Evolutionary conservation across 1,140 invertebrate genomes (phyloP), one percentile per base, ranked within the genome.

Genomic region (Tachypleus tridentatus): DNA sequence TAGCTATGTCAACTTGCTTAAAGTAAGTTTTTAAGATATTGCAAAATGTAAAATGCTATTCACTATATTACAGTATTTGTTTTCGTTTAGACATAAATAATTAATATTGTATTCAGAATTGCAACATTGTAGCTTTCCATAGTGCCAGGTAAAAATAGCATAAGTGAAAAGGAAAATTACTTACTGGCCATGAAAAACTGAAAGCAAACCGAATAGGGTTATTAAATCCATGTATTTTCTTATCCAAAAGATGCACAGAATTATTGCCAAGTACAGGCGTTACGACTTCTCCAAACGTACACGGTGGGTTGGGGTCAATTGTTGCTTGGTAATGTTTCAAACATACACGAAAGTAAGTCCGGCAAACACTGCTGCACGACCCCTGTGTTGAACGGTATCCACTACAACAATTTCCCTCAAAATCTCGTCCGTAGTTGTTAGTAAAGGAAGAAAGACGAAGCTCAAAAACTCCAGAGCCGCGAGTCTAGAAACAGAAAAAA

Each of bases 281-380:
- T 57, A 87, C 84, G 67, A 89, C 85, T 80, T 93, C 89, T 72
- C 93, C 92, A 79, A 93, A 96, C 11, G 91, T 95, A 78, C 93
- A 97, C 62, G 85, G 85, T 69, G 89, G 87, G 70, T 84, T 87
- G 57, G 87, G 87, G 80, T 93, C 90, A 75, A 96, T 91, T 75
- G 86, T 87, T 57, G 85, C 87, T 82, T 96, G 92, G 79, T 94
- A 96, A 75, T 96, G 88, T 79, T 94, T 96, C 70, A 97, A 82
- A 79, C 93, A 97, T 70, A 95, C 87, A 67, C 91, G 83, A 81
- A 96, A 93, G 77, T 88, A 85, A 73, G 91, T 92, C 74, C 86
- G 83, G 78, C 91, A 95, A 79, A 81, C n/a, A 70, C 71, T 70
- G 80, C 80, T 74, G 80, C 80, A 76, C 81, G 78, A 66, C 63